phyloP scores from a whole-genome alignment of 30 jellyfish, hydroid and myxozoan genomes.

The Euphysa ruthae region DNA sequence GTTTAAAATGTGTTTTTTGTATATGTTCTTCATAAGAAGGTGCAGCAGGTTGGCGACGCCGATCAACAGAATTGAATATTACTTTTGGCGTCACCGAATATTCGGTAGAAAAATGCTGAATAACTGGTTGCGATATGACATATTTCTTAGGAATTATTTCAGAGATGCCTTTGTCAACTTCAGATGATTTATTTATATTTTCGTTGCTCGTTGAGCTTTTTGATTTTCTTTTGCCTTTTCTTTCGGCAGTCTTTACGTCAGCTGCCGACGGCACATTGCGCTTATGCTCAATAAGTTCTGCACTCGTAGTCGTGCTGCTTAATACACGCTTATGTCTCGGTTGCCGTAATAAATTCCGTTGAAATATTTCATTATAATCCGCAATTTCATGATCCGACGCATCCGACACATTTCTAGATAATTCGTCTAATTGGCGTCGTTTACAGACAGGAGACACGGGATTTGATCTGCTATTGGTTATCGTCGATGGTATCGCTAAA shows the following conservation, averaged over 20 bases:
- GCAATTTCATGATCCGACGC: conserved; percentile 65
- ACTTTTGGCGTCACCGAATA: conserved; percentile 44
- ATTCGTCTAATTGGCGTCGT: not conserved
- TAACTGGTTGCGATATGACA: conserved; percentile 26
- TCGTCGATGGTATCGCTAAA: conserved; percentile 17
- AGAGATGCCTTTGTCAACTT: not conserved
- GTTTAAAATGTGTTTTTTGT: conserved; percentile 51
- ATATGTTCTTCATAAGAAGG: conserved; percentile 82
- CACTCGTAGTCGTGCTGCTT: conserved; percentile 74
- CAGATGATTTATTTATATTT: not conserved
- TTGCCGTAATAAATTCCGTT: conserved; percentile 25
- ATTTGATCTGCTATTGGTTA: conserved; percentile 19
- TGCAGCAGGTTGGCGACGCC: conserved; percentile 74
- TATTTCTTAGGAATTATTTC: not conserved
- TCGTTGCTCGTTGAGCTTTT: no score
- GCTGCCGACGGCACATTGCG: conserved; percentile 15
- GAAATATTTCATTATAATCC: conserved; percentile 51
- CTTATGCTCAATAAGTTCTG: conserved; percentile 85
- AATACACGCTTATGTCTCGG: conserved; percentile 65
- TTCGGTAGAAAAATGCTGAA: conserved; percentile 34
- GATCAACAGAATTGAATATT: conserved; percentile 31
- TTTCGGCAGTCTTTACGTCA: no score
- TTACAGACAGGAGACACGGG: conserved; percentile 50
- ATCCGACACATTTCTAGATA: conserved; percentile 29
- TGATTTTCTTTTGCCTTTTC: no score